phyloP scores from a whole-genome alignment of 2,113 vertebrate genomes.

The Pelodiscus sinensis region DNA sequence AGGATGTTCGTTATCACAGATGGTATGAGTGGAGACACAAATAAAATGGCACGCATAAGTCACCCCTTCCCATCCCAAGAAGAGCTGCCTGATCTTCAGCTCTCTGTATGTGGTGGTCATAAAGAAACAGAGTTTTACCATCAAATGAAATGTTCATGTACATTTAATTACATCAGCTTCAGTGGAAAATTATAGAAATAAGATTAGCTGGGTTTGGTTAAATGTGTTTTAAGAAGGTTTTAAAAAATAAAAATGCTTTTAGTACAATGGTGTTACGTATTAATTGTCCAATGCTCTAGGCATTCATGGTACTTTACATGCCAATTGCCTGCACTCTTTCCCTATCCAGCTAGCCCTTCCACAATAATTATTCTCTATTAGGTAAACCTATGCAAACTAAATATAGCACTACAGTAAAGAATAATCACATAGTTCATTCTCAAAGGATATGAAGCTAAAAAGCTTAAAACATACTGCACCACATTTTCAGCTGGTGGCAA shows the following conservation, averaged over 20 bases:
- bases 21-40: conserved; percentile 18
- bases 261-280: background rate
- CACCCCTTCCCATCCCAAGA: conserved; percentile 24
- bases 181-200: background rate
- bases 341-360: background rate
- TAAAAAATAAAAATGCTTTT: conserved; percentile 17
- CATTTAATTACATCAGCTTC: conserved; percentile 34
- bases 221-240: background rate
- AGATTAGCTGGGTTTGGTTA: background rate
- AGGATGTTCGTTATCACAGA: conserved; percentile 29
- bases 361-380: background rate
- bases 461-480: background rate
- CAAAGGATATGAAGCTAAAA: background rate
- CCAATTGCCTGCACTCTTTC: background rate
- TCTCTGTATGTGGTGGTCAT: background rate
- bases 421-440: conserved; percentile 9
- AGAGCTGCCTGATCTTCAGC: conserved; percentile 43
- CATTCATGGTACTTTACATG: background rate
- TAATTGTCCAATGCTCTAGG: background rate
- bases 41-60: conserved; percentile 27
- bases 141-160: background rate
- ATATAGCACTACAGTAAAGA: background rate
- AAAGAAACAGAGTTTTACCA: conserved; percentile 31
- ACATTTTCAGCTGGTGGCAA: accelerated
- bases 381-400: background rate